A percentile compares a stretch with the other conserved stretches of the same genome.
phyloP scores from a whole-genome alignment of 2,797 vertebrate species.

The Argentina silus region DNA sequence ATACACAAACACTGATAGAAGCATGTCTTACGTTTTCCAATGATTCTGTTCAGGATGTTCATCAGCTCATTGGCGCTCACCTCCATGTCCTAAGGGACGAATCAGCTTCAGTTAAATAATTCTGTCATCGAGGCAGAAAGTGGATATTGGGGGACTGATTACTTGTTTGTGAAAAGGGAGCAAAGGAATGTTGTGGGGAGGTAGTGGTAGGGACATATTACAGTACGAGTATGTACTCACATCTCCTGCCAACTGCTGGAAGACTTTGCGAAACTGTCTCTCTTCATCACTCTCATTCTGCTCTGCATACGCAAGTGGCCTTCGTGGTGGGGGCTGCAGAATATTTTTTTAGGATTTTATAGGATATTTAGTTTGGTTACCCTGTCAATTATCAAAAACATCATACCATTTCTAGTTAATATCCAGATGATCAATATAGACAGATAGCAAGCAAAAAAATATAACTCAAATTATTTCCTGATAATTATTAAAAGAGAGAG shows the following conservation, averaged over 20 bases:
- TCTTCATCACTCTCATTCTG: constrained; percentile 87
- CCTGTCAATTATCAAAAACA: background rate
- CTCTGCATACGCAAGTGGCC: constrained; percentile 78
- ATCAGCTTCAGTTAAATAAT: background rate
- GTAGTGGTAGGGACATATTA: background rate
- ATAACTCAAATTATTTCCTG: too few species aligned
- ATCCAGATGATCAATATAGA: too few species aligned
- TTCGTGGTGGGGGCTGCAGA: constrained; percentile 77
- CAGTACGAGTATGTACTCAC: constrained; percentile 70
- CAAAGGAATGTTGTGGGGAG: background rate
- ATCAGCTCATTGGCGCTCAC: constrained; percentile 88
- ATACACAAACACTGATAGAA: background rate
- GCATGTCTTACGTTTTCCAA: constrained; percentile 82
- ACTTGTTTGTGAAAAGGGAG: background rate
- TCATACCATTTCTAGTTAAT: too few species aligned
- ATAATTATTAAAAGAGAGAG: background rate
- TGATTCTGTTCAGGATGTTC: constrained; percentile 92
- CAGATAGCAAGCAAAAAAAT: too few species aligned
- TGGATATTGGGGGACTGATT: background rate
- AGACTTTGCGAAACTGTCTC: constrained; percentile 85
- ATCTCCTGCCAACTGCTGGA: constrained; percentile 90
- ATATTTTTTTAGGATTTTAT: constrained; percentile 27
- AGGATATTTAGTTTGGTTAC: background rate
- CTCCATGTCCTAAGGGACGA: constrained; percentile 85
- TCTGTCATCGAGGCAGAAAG: background rate